Base-by-base conservation (phyloP, 1,140 invertebrate species). In the Trichoplusia ni region DNA sequence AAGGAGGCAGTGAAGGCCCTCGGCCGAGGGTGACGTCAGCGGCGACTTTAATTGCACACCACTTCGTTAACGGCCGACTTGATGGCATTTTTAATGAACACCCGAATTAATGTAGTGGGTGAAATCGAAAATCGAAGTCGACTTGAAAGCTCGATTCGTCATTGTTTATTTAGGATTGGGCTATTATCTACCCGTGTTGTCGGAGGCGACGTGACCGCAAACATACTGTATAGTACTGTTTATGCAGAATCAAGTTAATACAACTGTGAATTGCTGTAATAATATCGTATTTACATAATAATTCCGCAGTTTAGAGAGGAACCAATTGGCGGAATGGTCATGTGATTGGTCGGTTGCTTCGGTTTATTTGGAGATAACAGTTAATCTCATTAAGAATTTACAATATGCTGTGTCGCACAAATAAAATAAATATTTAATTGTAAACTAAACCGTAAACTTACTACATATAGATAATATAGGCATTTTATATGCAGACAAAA, bases 21-120 rank as follows among this genome's bases (percentile, higher is more conserved):
- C 62, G 35, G 69, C 69, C 69, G 66, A 81, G 83, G 82, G 83
- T 76, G 84, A 84, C 84, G 86, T 88, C 86, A 89, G 83, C 84
- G 80, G 80, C 86, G 84, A 84, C 85, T 88, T 86, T 89, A 90
- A 90, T 90, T 90, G 86, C 81, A 71, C 75, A 84, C 76, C 86
- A 90, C 87, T 90, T 90, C 88, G 86, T 89, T 90, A 90, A 85
- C 80, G 81, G 79, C 59, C 76, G 81, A 79, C 84, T 85, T 88
- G 88, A 89, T 90, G 84, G 88, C 84, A 90, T 90, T 89, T 90
- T 89, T 90, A 90, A 90, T 90, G 88, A 90, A 89, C 84, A 82
- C 82, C 82, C 86, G 88, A 90, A 84, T 90, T 90, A 90, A 90
- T 90, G 88, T 90, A 90, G 86, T 90, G 85, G 84, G 80, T 33